These are phyloP conservation scores for Poeciliopsis turneri DNA, from an alignment of 2,797 vertebrate genomes.

Conservation along the genomic window DNA sequence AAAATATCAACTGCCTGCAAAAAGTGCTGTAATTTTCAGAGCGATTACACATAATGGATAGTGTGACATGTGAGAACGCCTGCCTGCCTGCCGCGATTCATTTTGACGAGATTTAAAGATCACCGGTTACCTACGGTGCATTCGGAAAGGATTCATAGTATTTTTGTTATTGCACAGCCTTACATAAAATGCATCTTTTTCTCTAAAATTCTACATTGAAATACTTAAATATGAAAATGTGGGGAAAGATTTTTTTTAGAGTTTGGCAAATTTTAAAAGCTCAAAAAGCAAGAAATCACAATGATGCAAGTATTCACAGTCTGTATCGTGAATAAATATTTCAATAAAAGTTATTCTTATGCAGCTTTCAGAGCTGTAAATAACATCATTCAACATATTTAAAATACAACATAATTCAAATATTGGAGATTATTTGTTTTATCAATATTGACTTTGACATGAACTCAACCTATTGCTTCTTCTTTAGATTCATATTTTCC, in stretches of 20 bases:
- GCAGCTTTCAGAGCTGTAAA: background rate
- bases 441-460: background rate
- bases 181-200: background rate
- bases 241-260: background rate
- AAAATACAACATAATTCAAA: background rate
- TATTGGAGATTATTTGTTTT: background rate
- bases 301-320: background rate
- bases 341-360: too few species aligned
- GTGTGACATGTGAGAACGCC: background rate
- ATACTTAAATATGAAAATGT: background rate
- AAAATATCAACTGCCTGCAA: background rate
- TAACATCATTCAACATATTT: background rate
- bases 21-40: background rate
- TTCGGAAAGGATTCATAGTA: background rate
- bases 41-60: background rate
- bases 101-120: background rate
- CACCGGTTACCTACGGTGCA: too few species aligned
- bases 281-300: background rate
- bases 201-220: background rate
- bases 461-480: background rate
- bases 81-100: background rate
- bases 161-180: background rate
- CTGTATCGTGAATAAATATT: background rate
- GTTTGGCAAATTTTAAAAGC: background rate
- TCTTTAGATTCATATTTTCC: background rate